phyloP scores from a whole-genome alignment of 1,140 invertebrate genomes.

The Gonioctena quinquepunctata region DNA sequence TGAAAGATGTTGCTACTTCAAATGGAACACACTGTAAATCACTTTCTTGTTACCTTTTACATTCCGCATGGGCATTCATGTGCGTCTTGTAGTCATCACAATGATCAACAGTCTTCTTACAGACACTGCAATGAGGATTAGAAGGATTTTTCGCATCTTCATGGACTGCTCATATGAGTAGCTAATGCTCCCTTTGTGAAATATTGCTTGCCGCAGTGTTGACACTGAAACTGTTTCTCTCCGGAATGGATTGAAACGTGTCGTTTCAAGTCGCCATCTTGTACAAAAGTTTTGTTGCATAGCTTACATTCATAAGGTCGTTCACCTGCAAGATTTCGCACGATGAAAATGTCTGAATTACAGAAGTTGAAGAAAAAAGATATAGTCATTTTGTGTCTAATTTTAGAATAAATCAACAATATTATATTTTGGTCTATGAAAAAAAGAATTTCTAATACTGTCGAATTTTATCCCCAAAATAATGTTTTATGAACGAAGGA shows the following conservation, averaged over 20 bases:
- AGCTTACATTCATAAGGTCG: background rate
- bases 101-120: background rate
- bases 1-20: background rate
- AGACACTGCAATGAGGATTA: background rate
- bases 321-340: too few relatives aligned
- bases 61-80: background rate
- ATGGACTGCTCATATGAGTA: background rate
- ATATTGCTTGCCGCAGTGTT: conserved; percentile 11
- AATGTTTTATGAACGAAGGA: too few relatives aligned
- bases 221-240: conserved; percentile 11
- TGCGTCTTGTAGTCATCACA: background rate
- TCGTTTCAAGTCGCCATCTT: conserved; percentile 6
- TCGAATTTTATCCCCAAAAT: too few relatives aligned
- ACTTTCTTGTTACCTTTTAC: background rate
- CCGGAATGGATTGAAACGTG: background rate
- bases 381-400: too few relatives aligned
- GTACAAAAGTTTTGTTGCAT: background rate
- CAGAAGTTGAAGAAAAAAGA: too few relatives aligned
- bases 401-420: too few relatives aligned
- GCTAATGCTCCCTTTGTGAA: background rate
- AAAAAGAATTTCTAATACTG: too few relatives aligned
- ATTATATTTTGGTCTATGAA: too few relatives aligned
- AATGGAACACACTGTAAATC: background rate
- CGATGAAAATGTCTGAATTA: too few relatives aligned
- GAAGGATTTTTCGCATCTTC: background rate